Percentiles rank a stretch among this genome's conserved stretches.
These are phyloP conservation scores for Clepsis dumicolana DNA, from an alignment of 2,888 invertebrate genomes.

Conservation along the genomic window DNA sequence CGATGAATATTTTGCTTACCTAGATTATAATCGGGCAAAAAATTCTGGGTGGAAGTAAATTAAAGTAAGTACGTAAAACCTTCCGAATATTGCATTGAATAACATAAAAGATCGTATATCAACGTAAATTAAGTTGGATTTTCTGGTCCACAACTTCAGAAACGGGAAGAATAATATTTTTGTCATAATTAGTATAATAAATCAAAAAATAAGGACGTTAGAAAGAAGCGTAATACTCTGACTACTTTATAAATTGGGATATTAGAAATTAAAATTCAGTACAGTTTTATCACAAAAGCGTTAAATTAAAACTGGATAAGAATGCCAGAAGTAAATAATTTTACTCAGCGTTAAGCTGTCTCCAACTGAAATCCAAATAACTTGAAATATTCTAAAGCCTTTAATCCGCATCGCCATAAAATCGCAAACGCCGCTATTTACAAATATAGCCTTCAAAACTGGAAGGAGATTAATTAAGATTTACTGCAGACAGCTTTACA, in stretches of 20 bases:
- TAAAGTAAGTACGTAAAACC: neutral
- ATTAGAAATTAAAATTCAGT: constrained; percentile 43
- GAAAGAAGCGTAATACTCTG: neutral
- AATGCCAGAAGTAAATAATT: constrained; percentile 36
- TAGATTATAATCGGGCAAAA: neutral
- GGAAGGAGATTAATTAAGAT: constrained; percentile 43
- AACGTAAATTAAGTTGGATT: neutral
- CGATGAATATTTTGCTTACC: neutral
- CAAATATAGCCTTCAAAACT: constrained; percentile 38
- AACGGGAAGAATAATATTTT: neutral
- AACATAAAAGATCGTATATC: neutral
- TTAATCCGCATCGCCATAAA: constrained; percentile 46
- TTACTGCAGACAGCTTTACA: constrained; percentile 21
- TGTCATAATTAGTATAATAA: neutral
- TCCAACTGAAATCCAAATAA: constrained; percentile 33
- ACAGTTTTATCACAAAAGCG: constrained; percentile 37
- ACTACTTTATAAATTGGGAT: constrained; percentile 20
- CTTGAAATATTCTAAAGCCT: constrained; percentile 42
- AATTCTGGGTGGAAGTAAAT: neutral
- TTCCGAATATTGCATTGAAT: neutral
- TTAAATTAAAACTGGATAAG: constrained; percentile 41
- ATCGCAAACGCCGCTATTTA: constrained; percentile 43
- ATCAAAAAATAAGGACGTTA: constrained; percentile 4
- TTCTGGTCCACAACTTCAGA: neutral
- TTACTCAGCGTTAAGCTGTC: constrained; percentile 40